A percentile compares a stretch with the other conserved stretches of the same genome.
These are phyloP conservation scores for Halocynthia aurantium DNA, from an alignment of 23 tunicate genomes.

Conservation along the genomic window DNA sequence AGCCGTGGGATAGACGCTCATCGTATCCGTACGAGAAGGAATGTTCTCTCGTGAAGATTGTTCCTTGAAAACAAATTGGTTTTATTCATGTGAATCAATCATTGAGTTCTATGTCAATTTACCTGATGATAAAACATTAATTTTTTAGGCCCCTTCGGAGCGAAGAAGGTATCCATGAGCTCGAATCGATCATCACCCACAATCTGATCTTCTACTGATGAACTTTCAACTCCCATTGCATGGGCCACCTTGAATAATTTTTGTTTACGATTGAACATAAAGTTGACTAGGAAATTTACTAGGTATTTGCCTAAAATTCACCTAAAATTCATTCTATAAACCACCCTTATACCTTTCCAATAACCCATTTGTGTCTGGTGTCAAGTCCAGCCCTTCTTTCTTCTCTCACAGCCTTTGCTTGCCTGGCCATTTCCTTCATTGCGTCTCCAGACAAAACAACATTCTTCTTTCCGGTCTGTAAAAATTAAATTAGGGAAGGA, in stretches of 20 bases:
- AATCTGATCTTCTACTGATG: conserved; percentile 77
- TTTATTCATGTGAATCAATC: neutral
- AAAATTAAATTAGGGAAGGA: neutral
- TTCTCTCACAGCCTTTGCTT: conserved; percentile 88
- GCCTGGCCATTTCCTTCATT: conserved; percentile 97
- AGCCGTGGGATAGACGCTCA: conserved; percentile 70
- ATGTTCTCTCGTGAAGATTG: conserved; percentile 30
- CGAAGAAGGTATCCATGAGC: conserved; percentile 84
- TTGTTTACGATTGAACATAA: too few relatives aligned
- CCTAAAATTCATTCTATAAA: too few relatives aligned
- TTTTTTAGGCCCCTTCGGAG: conserved; percentile 67
- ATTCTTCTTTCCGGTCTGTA: conserved; percentile 84
- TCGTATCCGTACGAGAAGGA: conserved; percentile 60
- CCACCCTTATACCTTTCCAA: conserved; percentile 40
- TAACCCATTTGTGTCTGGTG: conserved; percentile 84
- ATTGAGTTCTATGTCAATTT: neutral
- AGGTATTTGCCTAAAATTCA: too few relatives aligned
- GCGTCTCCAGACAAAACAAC: conserved; percentile 83
- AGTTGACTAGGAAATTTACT: too few relatives aligned
- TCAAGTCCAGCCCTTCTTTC: conserved; percentile 75
- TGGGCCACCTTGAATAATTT: conserved; percentile 58
- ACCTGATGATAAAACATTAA: conserved; percentile 97
- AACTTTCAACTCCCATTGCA: conserved; percentile 68
- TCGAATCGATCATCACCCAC: conserved; percentile 92
- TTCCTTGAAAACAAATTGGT: conserved; percentile 31